Evolutionary conservation across 2,797 vertebrate genomes (phyloP), one percentile per base, ranked within the genome.

Genomic region (Sebastes minor): DNA sequence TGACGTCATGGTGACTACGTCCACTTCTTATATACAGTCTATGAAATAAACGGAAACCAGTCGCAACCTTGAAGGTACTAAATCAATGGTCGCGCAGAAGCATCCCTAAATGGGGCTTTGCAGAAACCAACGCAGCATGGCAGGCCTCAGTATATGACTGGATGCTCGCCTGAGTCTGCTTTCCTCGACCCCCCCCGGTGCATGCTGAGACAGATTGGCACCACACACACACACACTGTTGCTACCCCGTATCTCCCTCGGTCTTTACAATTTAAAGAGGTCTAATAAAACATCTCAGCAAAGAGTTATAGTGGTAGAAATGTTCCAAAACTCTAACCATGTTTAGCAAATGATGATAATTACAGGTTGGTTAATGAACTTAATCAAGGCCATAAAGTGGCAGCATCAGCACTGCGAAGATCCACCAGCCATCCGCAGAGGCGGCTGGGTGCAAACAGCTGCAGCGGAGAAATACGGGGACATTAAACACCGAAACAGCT

Each of bases 271-370:
- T 46, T 55, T 68, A 57, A 89, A 83, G 30, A 80, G 57, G 63
- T 74, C 67, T 56, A 77, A 75, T 74, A 71, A 78, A 87, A 81
- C 61, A 78, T 88, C 62, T 71, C 71, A 62, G 38, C 77, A 49
- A 33, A 77, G 77, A 80, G 42, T 46, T 18, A 6, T 25, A 63
- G 65, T 2, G 53, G 63, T 2, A 59, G 57, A 79, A 83, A 82
- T 69, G 57, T 57, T 84, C 55, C 49, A 74, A 84, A 92, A 84
- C 73, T 68, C 63, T 14, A 33, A 42, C 75, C 74, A 63, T 83
- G 33, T 82, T 88, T 85, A 79, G 25, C 49, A 76, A 84, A 88
- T 90, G 81, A 86, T 85, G 65, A 76, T 91, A 89, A 93, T 86
- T 87, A 80, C 11, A 8, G 81, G 67, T 71, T 83, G 85, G 74